Base-by-base conservation (phyloP, 2,888 invertebrate genomes). In the Scaptomyza caliginosa region DNA sequence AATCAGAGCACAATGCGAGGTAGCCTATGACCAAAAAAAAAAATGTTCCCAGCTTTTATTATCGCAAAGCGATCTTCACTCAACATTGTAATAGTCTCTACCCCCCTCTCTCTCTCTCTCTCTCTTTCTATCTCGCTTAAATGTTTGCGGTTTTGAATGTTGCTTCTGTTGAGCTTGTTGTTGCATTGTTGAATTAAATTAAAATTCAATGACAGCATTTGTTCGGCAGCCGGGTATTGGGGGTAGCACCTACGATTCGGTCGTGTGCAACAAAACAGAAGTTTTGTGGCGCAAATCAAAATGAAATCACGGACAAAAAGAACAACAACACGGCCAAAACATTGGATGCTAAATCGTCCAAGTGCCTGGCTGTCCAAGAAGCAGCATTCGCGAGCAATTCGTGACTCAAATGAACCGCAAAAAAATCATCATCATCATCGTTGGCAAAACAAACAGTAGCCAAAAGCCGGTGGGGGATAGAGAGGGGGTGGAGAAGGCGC, bases 401-500 rank as follows among this genome's bases (percentile, higher is more conserved):
- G 86, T 86, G 86, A 86, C 86, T 86, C 58, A 88, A 86, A 75
- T 86, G 88, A 88, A 88, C 86, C 88, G 86, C 79, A 79, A 77
- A 84, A 76, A 82, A 82, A 88, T 78, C 74, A 80, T 80, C 74
- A 80, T 80, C 74, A 49, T 63, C 56, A 34, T 23, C 51, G 46
- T n/a, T 42, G 34, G 26, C 30, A 24, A 32, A 30, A 16, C 45
- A 48, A 52, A 58, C 60, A 69, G 67, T 39, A 75, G 60, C 60
- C 40, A 62, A 66, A 70, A 3, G 43, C n/a, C 7, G 16, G 10
- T 1, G 17, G 8, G 51, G 11, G 19, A 36, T 13, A 23, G 36
- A 11, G 17, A 55, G 17, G 10, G 59, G 23, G 4, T 23, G 51
- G 50, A 49, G 50, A 21, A 34, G 77, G 74, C 70, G 85, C 79